These are phyloP conservation scores for Sinhomidia bicolor DNA, from an alignment of 2,888 invertebrate species.

Conservation along the genomic window DNA sequence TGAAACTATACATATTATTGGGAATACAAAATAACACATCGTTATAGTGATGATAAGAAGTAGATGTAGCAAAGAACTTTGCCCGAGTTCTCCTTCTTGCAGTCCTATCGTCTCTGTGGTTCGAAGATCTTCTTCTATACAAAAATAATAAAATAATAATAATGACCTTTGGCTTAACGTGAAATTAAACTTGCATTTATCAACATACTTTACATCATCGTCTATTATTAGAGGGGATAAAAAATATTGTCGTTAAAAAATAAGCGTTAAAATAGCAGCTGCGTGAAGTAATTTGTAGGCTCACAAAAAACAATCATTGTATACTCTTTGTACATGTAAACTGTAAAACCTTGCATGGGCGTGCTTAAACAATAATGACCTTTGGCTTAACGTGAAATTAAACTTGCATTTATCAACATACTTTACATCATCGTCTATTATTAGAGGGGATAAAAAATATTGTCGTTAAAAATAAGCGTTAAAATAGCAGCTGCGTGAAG, in stretches of 20 bases:
- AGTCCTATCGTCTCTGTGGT: not conserved
- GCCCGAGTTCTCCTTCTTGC: not conserved
- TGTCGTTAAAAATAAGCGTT: no score
- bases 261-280: no score
- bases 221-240: no score
- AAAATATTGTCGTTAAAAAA: no score
- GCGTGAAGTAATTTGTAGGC: no score
- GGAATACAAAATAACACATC: constrained; percentile 7
- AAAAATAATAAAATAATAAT: not conserved
- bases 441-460: no score
- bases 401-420: no score
- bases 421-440: no score
- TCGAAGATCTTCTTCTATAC: not conserved
- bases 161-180: not conserved
- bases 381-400: not conserved
- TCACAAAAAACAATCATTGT: constrained; percentile 33
- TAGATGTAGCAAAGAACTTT: not conserved
- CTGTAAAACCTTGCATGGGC: not conserved
- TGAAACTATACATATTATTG: constrained; percentile 40
- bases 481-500: no score
- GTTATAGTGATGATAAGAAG: no score
- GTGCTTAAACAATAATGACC: not conserved
- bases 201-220: no score
- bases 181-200: not conserved
- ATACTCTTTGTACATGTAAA: constrained; percentile 38